A percentile compares a stretch with the other conserved stretches of the same genome.
These are phyloP conservation scores for Aspidapion aeneum DNA, from an alignment of 2,888 invertebrate species.

Conservation along the genomic window DNA sequence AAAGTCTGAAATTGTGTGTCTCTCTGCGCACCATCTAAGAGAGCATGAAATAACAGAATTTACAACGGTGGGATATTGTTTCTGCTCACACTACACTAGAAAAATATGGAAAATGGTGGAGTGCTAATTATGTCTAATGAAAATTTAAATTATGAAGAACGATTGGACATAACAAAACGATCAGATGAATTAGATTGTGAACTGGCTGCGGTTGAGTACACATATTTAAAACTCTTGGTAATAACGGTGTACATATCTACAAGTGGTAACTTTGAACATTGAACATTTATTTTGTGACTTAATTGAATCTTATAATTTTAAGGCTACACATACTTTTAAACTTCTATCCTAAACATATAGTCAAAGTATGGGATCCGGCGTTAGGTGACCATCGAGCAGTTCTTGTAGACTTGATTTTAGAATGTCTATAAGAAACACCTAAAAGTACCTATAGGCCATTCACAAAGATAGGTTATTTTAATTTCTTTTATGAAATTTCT, in stretches of 20 bases:
- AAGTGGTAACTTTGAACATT: background rate
- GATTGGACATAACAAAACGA: background rate
- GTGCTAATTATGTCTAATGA: background rate
- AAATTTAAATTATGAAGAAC: background rate
- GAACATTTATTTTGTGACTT: background rate
- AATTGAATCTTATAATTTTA: constrained; percentile 3
- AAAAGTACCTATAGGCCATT: background rate
- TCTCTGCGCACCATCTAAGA: no score
- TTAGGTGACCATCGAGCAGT: background rate
- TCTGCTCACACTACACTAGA: no score
- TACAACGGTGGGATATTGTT: background rate
- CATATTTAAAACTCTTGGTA: background rate
- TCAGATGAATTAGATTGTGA: background rate
- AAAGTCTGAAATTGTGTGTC: no score
- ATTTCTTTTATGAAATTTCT: background rate
- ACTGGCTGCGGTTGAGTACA: background rate
- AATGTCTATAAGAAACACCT: background rate
- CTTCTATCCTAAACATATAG: background rate
- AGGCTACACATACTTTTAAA: background rate
- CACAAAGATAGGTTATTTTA: background rate
- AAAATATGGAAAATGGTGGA: background rate
- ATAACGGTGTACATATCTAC: background rate
- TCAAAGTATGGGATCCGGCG: background rate
- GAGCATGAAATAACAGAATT: no score
- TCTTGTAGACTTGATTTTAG: background rate